A percentile compares a stretch with the other conserved stretches of the same genome.
These are phyloP conservation scores for Cossypha niveicapilla DNA, from an alignment of 2,797 vertebrate genomes.

Conservation along the genomic window DNA sequence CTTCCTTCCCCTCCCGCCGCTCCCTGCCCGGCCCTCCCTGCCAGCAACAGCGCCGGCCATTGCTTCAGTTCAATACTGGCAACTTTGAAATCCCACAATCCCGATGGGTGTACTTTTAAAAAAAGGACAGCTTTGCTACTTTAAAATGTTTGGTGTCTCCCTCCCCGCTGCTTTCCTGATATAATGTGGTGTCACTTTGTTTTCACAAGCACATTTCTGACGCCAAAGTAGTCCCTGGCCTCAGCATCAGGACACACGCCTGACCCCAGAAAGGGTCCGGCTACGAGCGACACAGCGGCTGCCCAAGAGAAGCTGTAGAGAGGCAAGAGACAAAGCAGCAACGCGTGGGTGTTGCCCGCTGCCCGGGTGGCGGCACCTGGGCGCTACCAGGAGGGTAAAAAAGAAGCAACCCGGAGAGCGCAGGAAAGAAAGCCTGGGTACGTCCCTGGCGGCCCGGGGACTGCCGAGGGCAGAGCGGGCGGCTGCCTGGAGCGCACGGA, in stretches of 20 bases:
- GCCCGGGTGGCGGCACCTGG: accelerated
- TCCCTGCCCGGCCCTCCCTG: not conserved
- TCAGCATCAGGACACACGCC: not conserved
- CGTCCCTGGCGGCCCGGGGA: accelerated
- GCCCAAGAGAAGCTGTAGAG: not conserved
- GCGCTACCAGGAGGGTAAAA: too few relatives aligned
- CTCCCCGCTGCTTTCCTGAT: not conserved
- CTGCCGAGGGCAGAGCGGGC: not conserved
- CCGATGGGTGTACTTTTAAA: too few relatives aligned
- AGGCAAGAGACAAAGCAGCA: not conserved
- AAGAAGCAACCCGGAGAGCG: too few relatives aligned
- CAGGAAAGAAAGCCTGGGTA: not conserved
- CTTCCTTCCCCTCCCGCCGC: too few relatives aligned
- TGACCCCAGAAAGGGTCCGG: not conserved
- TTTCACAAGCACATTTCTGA: not conserved
- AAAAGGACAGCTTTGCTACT: not conserved
- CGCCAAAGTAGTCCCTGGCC: not conserved
- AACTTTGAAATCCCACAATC: not conserved
- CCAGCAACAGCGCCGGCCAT: accelerated
- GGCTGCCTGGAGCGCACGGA: not conserved
- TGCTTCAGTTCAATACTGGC: accelerated
- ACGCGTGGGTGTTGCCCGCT: accelerated
- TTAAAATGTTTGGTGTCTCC: not conserved
- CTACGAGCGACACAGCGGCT: not conserved
- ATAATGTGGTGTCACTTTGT: accelerated